Evolutionary conservation across 2,113 vertebrate genomes (phyloP).

Genomic region (Plestiodon gilberti): DNA sequence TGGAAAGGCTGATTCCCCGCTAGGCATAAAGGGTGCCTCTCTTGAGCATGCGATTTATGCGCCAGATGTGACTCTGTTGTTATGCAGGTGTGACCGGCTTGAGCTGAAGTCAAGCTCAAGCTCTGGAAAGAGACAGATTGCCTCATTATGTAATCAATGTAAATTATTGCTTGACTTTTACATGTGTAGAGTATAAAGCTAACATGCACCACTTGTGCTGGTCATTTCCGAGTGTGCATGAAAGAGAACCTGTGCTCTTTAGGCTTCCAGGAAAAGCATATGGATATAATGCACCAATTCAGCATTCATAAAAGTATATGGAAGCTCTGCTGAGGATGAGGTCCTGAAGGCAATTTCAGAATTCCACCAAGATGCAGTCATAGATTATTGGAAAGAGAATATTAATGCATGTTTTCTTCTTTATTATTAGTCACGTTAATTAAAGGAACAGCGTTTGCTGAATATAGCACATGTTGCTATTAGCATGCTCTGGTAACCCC

Average conservation of each 20-base stretch:
- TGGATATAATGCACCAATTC: conserved; percentile 58
- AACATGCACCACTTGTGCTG: conserved; percentile 38
- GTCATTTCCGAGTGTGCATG: conserved; percentile 28
- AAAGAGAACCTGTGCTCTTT: conserved; percentile 49
- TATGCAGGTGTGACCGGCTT: conserved; percentile 57
- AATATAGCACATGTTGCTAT: conserved; percentile 4
- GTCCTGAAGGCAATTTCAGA: conserved; percentile 51
- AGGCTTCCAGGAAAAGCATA: conserved; percentile 22
- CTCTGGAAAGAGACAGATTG: conserved; percentile 39
- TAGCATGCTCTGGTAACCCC: background rate
- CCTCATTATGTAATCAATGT: conserved; percentile 23
- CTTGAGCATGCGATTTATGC: conserved; percentile 29
- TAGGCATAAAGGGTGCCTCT: background rate
- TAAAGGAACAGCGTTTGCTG: conserved; percentile 18
- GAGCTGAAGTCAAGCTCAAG: conserved; percentile 32
- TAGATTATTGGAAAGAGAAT: conserved; percentile 41
- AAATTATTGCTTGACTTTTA: conserved; percentile 53
- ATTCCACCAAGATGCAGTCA: conserved; percentile 60
- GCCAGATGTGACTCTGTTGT: conserved; percentile 31
- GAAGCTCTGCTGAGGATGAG: conserved; percentile 35
- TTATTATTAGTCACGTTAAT: background rate
- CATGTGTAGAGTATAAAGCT: conserved; percentile 28
- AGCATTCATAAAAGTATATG: conserved; percentile 52
- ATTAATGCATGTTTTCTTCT: conserved; percentile 32
- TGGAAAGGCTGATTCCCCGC: conserved; percentile 4